phyloP scores from a whole-genome alignment of 2,797 vertebrate genomes.

The Hippopotamyrus pictus region DNA sequence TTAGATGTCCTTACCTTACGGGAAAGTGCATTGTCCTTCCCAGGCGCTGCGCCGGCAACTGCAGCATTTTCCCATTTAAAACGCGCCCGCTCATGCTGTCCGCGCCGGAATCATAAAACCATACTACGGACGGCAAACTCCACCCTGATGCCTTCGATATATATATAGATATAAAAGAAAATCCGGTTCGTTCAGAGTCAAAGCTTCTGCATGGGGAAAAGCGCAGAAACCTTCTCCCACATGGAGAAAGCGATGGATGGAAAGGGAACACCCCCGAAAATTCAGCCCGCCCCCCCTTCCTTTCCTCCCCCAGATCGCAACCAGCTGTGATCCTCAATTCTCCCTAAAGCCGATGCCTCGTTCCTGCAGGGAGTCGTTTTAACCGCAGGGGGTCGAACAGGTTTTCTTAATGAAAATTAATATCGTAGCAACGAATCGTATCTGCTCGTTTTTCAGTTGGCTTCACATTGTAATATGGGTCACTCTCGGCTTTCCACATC shows the following conservation, averaged over 20 bases:
- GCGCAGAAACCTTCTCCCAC: slow-evolving; percentile 35
- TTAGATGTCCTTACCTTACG: slow-evolving; percentile 58
- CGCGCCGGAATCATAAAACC: slow-evolving; percentile 51
- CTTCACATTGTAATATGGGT: background rate
- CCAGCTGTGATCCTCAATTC: slow-evolving; percentile 56
- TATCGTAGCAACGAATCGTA: background rate
- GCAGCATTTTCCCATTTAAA: slow-evolving; percentile 67
- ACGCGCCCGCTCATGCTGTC: slow-evolving; percentile 65
- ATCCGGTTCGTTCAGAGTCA: background rate
- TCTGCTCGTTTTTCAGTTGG: background rate
- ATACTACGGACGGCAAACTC: slow-evolving; percentile 39
- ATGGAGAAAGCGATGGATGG: slow-evolving; percentile 31
- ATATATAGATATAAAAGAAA: background rate
- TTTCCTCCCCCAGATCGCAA: slow-evolving; percentile 50
- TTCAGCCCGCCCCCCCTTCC: slow-evolving; percentile 42
- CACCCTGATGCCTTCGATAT: slow-evolving; percentile 27
- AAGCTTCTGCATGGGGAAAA: background rate
- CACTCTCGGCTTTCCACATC: background rate
- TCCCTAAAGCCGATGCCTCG: background rate
- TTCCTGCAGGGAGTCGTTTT: background rate
- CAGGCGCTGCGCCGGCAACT: slow-evolving; percentile 60
- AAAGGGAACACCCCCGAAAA: slow-evolving; percentile 63
- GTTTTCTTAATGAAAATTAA: background rate
- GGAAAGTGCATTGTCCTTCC: slow-evolving; percentile 69
- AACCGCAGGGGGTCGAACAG: background rate